These are phyloP conservation scores for Pangasianodon hypophthalmus DNA, from an alignment of 2,113 vertebrate species.

Conservation along the genomic window DNA sequence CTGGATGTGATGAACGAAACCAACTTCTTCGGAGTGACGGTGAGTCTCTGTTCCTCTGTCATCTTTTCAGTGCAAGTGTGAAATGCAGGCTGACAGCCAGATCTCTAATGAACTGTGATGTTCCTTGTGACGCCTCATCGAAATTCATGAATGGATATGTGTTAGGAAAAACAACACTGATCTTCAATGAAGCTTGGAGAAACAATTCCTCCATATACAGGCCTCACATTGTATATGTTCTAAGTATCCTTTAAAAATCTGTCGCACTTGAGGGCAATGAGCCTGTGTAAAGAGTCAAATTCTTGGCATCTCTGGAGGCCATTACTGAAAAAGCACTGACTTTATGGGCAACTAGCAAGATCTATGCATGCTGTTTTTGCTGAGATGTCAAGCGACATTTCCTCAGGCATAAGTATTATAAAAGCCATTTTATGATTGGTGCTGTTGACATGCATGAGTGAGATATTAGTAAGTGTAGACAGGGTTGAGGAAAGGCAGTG, in stretches of 20 bases:
- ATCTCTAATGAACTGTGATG: slow-evolving; percentile 39
- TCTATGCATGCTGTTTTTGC: slow-evolving; percentile 11
- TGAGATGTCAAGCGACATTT: slow-evolving; percentile 43
- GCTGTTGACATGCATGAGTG: slow-evolving; percentile 8
- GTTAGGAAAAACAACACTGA: slow-evolving; percentile 10
- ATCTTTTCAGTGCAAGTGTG: neutral
- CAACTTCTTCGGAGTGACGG: slow-evolving; percentile 97
- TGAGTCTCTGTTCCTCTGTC: slow-evolving; percentile 69
- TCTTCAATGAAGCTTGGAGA: slow-evolving; percentile 10
- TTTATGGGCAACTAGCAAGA: neutral
- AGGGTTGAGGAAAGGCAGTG: neutral
- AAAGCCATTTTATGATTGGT: slow-evolving; percentile 36
- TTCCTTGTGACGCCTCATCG: slow-evolving; percentile 15
- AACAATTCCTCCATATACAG: slow-evolving; percentile 12
- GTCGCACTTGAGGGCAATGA: neutral
- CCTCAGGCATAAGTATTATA: slow-evolving; percentile 32
- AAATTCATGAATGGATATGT: slow-evolving; percentile 29
- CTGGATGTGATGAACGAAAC: slow-evolving; percentile 98
- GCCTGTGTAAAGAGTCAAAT: slow-evolving; percentile 3
- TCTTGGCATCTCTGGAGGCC: neutral
- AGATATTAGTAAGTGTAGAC: slow-evolving; percentile 14
- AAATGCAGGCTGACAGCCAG: slow-evolving; percentile 2
- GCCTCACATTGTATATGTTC: slow-evolving; percentile 1
- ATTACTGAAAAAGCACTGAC: slow-evolving; percentile 22
- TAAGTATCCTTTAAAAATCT: slow-evolving; percentile 8